Percentiles rank a stretch among this genome's conserved stretches.
Conservation (phyloP, 30 jellyfish, hydroid and myxozoan species). For the Turritopsis rubra region DNA sequence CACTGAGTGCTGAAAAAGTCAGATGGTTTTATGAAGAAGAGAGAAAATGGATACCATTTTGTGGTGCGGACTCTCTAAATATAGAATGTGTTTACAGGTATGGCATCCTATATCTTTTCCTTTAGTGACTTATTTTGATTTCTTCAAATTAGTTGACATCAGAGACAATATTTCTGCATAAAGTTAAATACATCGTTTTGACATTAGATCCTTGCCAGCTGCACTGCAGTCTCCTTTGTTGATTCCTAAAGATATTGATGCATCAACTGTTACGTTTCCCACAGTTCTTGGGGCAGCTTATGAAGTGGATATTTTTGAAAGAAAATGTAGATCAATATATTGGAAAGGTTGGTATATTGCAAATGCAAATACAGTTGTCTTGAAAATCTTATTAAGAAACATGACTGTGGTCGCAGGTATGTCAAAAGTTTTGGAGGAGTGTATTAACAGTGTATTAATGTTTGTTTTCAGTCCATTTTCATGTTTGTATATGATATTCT, state of each 20-base stretch:
- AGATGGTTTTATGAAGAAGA: constrained; percentile 88
- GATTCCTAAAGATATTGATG: constrained; percentile 2
- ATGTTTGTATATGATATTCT: no score
- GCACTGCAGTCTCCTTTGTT: constrained; percentile 25
- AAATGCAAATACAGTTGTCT: no score
- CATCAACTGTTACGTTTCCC: constrained; percentile 22
- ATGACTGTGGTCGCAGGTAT: no score
- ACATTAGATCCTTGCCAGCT: constrained; percentile 16
- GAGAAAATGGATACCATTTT: constrained; percentile 81
- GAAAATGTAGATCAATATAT: constrained; percentile 61
- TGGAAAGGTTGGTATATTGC: constrained; percentile 93
- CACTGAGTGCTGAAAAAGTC: constrained; percentile 34
- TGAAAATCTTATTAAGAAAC: no score
- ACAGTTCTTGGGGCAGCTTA: constrained; percentile 76
- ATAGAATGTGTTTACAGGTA: constrained; percentile 63
- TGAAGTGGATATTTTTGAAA: constrained; percentile 56
- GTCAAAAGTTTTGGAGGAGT: no score
- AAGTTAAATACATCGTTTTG: not conserved
- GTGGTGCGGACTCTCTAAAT: constrained; percentile 73
- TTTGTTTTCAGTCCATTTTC: no score
- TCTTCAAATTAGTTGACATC: no score
- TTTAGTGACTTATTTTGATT: not conserved
- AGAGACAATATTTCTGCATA: no score
- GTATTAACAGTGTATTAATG: no score
- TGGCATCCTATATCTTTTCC: no score